Evolutionary conservation across 64 coral and sea anemone genomes (phyloP), one percentile per base, ranked within the genome.

Genomic region (Acropora tenuis): DNA sequence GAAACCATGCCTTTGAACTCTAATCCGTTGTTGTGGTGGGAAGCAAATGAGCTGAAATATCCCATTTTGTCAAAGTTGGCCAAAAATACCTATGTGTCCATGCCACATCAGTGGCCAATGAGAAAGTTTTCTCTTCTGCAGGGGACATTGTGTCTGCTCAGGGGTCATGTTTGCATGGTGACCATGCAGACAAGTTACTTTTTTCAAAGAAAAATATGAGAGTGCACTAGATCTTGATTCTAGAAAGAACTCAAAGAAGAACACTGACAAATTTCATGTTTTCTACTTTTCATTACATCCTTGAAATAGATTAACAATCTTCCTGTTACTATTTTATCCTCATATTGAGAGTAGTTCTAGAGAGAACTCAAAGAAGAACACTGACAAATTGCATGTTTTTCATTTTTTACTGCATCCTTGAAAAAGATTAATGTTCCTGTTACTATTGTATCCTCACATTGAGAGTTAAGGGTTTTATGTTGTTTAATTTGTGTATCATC

Each of bases 41-140:
- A 30, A 30, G 30, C 30, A 30, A 30, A 30, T 30, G 30, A 30
- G 30, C 30, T 30, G 30, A 30, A 30, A 30, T 30, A 30, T 30
- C 30, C 30, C 30, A 30, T 30, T 73, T 47, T 88, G 48, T 75
- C 69, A 74, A 18, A 74, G 68, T 69, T 88, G 40, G 86, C 72
- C 66, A 88, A 88, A 77, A 50, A 77, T 88, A 61, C 50, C 74
- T 88, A 73, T 88, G 86, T 73, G 73, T 73, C 69, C 74, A 71
- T 74, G 76, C 76, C 45, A 89, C 76, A 78, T 89, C 88, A 78
- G 75, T 89, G 75, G 73, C 55, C 50, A 78, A 50, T 48, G 88
- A 89, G 88, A 89, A 55, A 69, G 75, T 79, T 80, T 89, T 89
- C 61, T 89, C 88, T 16, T 77, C 74, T 77, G 88, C 75, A 48